Base-by-base conservation (phyloP, 2,113 vertebrate genomes). In the Crotalus tigris region DNA sequence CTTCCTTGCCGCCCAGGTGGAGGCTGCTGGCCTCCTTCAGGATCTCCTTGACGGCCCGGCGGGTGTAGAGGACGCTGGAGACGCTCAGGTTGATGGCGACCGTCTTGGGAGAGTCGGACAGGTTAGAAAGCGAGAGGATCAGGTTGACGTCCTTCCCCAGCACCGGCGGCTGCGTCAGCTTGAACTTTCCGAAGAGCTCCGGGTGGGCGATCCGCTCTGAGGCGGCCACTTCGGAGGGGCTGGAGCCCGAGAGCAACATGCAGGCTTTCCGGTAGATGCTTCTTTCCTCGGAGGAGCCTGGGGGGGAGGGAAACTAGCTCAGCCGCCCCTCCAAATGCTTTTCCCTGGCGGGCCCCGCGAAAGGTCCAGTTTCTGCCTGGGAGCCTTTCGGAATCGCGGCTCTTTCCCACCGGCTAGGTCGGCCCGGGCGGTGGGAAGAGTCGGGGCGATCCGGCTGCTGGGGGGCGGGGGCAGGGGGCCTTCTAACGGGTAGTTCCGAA, bases 231-330 rank as follows among this genome's bases (percentile, higher is more conserved):
- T 13, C 15, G 0, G 89, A 0, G 44, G 92, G 1, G 46, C 92
- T 94, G 24, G 95, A 44, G 0, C 97, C 93, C 8, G 97, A 13
- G 87, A 98, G 90, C 91, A 96, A 97, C 10, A 91, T 92, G 91
- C 94, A 97, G 1, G 98, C 98, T 92, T 98, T 98, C 29, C 1
- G 93, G 54, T 98, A 98, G 59, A 98, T 95, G 61, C 11, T 93
- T 90, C 98, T 96, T 95, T 98, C 98, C 90, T 98, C 97, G 5
- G 93, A 1, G 59, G 98, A 98, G 33, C 97, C 98, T 98, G 46
- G 0, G 8, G 93, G 8, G 93, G 92, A 23, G 9, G 46, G 17
- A n/a, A 29, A n/a, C 17, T 19, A 8, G 2, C 17, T n/a, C 15
- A 33, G n/a, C 9, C 87, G 39, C 39, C 39, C 54, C 7, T 0